Evolutionary conservation across 2,888 invertebrate genomes (phyloP).

Genomic region (Idaea biselata): DNA sequence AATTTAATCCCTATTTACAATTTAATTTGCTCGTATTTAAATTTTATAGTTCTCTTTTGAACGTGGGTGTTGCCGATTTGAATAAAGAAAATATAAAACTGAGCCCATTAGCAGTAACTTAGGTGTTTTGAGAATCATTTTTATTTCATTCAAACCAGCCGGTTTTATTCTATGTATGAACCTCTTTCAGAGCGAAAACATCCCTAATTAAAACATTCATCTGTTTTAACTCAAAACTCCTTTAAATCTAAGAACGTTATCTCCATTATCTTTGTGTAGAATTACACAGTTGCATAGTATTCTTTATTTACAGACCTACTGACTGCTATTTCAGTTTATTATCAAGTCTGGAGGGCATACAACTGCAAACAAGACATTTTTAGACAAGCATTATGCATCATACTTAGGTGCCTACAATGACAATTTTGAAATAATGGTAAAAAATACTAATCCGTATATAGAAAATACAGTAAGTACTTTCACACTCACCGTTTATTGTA

Average conservation of each 20-base stretch:
- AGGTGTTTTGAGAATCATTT: background rate
- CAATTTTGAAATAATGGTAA: background rate
- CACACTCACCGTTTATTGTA: no score
- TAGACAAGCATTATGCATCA: background rate
- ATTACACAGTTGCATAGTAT: background rate
- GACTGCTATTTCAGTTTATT: background rate
- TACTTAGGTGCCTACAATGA: background rate
- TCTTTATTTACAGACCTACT: background rate
- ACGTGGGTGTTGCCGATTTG: background rate
- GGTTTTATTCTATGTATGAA: background rate
- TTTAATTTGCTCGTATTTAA: background rate
- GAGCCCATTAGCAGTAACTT: background rate
- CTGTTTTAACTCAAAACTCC: no score
- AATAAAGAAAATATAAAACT: conserved; percentile 1
- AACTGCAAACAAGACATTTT: background rate
- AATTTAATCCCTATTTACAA: background rate
- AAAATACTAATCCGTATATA: background rate
- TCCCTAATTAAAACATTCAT: background rate
- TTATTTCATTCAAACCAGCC: background rate
- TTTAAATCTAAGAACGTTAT: background rate
- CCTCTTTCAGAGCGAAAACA: background rate
- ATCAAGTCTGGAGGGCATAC: background rate
- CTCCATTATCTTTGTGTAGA: background rate
- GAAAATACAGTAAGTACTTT: background rate
- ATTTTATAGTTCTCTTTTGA: background rate